These are phyloP conservation scores for Synchiropus splendidus DNA, from an alignment of 2,113 vertebrate genomes.

Conservation along the genomic window DNA sequence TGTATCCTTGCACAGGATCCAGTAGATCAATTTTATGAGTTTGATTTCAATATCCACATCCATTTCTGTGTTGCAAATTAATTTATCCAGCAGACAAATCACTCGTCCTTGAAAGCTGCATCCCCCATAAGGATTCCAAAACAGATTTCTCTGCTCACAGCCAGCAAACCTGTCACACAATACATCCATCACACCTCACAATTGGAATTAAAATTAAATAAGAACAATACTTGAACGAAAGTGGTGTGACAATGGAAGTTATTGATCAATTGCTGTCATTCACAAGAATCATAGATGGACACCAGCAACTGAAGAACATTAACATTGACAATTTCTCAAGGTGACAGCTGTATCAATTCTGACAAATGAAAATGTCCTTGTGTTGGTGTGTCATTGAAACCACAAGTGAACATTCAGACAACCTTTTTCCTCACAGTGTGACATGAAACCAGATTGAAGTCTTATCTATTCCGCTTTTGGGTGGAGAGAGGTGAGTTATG, in stretches of 20 bases:
- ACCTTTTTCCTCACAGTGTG: no score
- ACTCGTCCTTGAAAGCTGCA: conserved; percentile 54
- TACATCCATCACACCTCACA: conserved; percentile 26
- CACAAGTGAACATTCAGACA: conserved; percentile 11
- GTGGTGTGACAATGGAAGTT: conserved; percentile 24
- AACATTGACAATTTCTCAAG: conserved; percentile 43
- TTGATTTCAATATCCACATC: conserved; percentile 55
- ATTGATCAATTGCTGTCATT: neutral
- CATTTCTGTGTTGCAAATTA: conserved; percentile 58
- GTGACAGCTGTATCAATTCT: neutral
- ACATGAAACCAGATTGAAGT: no score
- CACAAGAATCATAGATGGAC: no score
- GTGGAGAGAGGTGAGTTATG: no score
- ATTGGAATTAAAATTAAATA: conserved; percentile 45
- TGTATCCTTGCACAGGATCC: conserved; percentile 32
- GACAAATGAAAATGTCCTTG: conserved; percentile 5
- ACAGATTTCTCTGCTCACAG: conserved; percentile 9
- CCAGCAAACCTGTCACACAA: conserved; percentile 31
- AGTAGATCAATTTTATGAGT: conserved; percentile 72
- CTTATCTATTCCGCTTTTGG: no score
- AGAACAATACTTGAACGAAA: conserved; percentile 30
- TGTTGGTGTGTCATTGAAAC: no score
- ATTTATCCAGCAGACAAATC: conserved; percentile 61
- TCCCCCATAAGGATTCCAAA: conserved; percentile 22
- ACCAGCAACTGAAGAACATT: no score